Base-by-base conservation (phyloP, 1,140 invertebrate species). In the Drosophila lacteicornis region DNA sequence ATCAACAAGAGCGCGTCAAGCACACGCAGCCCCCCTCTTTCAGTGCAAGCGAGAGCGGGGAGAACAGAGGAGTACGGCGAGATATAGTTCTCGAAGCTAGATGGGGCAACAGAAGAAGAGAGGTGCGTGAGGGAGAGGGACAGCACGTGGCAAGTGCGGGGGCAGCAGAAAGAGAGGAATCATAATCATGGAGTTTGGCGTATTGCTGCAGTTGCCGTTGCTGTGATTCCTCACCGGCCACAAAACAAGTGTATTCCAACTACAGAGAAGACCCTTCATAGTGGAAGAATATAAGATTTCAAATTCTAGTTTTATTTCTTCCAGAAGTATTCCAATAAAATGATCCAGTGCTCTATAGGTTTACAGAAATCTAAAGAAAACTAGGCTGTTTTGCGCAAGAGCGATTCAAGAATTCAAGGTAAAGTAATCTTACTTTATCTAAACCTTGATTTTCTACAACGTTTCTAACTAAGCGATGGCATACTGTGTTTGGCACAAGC, bases 1-100 rank as follows among this genome's bases (percentile, higher is more conserved):
- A 90, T 87, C 84, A 81, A 76, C 77, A 79, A 70, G 73, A 87
- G 59, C 82, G 57, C 53, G n/a, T 55, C 46, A 71, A 49, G 43
- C 57, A 67, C 67, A 82, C 56, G 46, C 75, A 79, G 65, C 57
- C 53, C 53, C 51, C 15, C 36, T 19, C 36, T 19, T 25, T 25
- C 43, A 66, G 62, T 66, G 62, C 27, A 33, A 62, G 58, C 58
- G 58, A 75, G 59, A 58, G 47, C 22, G 59, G 22, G 42, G 62
- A 78, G 19, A 50, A 38, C 47, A 40, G 51, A 43, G 62, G 25
- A 36, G 68, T 27, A 57, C 53, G 13, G 43, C n/a, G 30, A 49
- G 65, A 46, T 42, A 55, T 75, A 66, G 53, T 75, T 73, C 30
- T 59, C 6, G 53, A 46, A 51, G 8, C 36, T 56, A n/a, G 53